phyloP scores from a whole-genome alignment of 2,797 vertebrate species.

The Alca torda region DNA sequence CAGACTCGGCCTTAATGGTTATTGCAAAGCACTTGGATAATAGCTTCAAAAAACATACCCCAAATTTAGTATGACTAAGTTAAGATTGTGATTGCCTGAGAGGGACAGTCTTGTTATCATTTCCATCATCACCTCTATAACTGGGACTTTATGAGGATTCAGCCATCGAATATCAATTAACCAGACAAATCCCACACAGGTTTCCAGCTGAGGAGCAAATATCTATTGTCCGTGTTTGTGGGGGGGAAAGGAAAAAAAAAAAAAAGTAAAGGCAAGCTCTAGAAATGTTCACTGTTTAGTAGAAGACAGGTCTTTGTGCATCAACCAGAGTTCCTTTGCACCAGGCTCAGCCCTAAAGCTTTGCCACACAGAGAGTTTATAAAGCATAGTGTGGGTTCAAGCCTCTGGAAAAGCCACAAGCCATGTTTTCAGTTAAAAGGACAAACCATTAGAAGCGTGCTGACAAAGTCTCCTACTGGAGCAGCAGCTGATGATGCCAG shows the following conservation, averaged over 20 bases:
- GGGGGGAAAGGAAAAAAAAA: not conserved
- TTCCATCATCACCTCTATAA: not conserved
- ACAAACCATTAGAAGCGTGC: not conserved
- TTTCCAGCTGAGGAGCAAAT: not conserved
- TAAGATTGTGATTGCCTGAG: not conserved
- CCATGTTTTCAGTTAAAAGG: not conserved
- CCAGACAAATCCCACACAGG: not conserved
- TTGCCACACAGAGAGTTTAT: not conserved
- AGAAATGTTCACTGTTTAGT: not conserved
- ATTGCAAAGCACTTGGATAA: not conserved
- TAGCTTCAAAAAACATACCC: not conserved
- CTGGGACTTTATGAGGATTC: not conserved
- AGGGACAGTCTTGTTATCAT: not conserved
- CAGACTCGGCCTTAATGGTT: not conserved
- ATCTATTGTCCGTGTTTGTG: not conserved
- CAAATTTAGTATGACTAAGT: not conserved
- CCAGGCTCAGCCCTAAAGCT: not conserved
- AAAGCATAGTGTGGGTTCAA: not conserved
- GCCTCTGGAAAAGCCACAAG: not conserved
- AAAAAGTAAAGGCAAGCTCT: not conserved
- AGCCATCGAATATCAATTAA: not conserved
- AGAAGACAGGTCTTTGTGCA: not conserved
- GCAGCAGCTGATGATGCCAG: not conserved
- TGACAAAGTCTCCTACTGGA: not conserved
- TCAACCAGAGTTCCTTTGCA: not conserved